phyloP scores from a whole-genome alignment of 2,888 invertebrate genomes.

The Carcina quercana region DNA sequence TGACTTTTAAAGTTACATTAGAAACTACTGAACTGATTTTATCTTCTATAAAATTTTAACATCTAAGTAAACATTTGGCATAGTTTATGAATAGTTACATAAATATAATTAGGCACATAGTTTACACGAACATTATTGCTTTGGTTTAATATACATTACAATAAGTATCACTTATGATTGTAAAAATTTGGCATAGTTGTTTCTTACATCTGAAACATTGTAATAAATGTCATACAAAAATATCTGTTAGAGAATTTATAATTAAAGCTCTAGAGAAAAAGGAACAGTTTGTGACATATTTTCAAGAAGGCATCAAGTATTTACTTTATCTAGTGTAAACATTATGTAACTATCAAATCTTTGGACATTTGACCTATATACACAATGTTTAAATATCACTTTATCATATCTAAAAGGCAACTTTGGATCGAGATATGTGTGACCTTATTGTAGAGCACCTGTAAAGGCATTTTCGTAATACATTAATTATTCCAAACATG shows the following conservation, averaged over 20 bases:
- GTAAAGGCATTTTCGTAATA: conserved; percentile 56
- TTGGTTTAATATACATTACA: conserved; percentile 57
- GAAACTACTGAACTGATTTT: neutral
- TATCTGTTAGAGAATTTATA: no score
- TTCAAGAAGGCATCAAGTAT: conserved; percentile 44
- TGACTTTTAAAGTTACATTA: no score
- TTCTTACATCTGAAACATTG: conserved; percentile 43
- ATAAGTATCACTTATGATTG: conserved; percentile 56
- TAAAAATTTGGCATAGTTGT: conserved; percentile 64
- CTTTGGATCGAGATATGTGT: conserved; percentile 69
- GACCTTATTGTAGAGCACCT: conserved; percentile 68
- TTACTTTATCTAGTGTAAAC: conserved; percentile 55
- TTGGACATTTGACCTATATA: conserved; percentile 60
- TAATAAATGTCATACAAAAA: conserved; percentile 36
- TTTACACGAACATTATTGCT: conserved; percentile 58
- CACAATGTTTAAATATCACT: conserved; percentile 57
- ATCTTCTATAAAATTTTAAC: conserved; percentile 4
- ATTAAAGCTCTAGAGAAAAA: conserved; percentile 52
- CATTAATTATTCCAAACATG: conserved; percentile 55
- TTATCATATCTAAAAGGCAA: conserved; percentile 73
- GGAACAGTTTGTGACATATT: conserved; percentile 29
- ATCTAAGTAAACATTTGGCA: conserved; percentile 58
- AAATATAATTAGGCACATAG: conserved; percentile 50
- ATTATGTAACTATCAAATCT: conserved; percentile 51
- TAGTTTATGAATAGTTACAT: conserved; percentile 45